Evolutionary conservation across 2,113 vertebrate species (phyloP).

Genomic region (Podiceps cristatus): DNA sequence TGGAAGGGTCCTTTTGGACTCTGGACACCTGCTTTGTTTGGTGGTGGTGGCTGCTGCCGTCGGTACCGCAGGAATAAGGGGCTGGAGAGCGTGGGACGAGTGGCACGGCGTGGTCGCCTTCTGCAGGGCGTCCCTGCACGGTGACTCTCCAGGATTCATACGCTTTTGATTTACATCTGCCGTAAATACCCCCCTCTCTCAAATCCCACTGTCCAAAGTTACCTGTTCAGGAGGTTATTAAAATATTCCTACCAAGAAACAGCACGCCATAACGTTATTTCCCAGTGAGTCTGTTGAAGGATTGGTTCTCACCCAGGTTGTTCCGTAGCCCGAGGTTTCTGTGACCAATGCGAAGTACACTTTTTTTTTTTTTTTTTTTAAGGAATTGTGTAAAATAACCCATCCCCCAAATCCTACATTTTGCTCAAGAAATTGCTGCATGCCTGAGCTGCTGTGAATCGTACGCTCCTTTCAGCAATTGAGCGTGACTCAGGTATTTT

Average conservation of each 20-base stretch:
- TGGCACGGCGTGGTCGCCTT: slow-evolving; percentile 6
- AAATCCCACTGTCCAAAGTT: not conserved
- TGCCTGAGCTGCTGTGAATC: not conserved
- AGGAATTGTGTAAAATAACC: not conserved
- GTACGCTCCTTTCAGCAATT: not conserved
- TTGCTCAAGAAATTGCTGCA: not conserved
- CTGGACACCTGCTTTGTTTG: not conserved
- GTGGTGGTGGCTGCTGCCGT: not conserved
- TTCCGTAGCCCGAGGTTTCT: not conserved
- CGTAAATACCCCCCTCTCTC: not conserved
- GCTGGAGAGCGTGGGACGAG: not conserved
- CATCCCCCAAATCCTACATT: not conserved
- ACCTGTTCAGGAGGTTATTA: not conserved
- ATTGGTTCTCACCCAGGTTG: not conserved
- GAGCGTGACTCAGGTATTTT: not conserved
- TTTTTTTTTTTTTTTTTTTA: no score
- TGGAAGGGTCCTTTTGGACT: not conserved
- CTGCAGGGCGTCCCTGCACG: not conserved
- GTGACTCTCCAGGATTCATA: not conserved
- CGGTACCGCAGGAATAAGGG: not conserved
- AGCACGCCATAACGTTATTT: not conserved
- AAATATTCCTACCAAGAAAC: not conserved
- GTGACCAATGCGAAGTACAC: not conserved
- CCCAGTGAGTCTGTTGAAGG: not conserved
- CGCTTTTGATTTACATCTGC: not conserved